phyloP scores from a whole-genome alignment of 2,113 vertebrate genomes.

The Phrynocephalus versicolor region DNA sequence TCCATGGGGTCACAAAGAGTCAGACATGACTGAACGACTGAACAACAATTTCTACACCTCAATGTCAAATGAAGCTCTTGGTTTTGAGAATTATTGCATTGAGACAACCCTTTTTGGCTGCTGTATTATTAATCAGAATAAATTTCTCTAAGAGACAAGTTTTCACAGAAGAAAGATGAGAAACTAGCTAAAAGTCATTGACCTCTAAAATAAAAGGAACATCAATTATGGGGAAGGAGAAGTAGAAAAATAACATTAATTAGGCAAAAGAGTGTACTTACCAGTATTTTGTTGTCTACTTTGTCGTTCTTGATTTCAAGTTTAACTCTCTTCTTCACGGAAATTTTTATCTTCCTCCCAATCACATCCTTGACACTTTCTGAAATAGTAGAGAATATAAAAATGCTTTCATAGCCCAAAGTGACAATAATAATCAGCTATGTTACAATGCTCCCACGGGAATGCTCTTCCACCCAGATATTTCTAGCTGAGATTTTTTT shows the following conservation, averaged over 20 bases:
- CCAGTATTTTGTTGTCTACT: conserved; percentile 95
- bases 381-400: conserved; percentile 67
- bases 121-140: not conserved
- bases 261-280: conserved; percentile 65
- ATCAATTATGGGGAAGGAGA: not conserved
- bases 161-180: accelerated
- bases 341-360: conserved; percentile 93
- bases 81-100: not conserved
- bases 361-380: conserved; percentile 91
- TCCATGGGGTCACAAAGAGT: too few species aligned
- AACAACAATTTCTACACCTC: not conserved
- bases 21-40: too few species aligned
- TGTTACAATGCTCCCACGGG: not conserved
- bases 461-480: not conserved
- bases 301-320: conserved; percentile 95
- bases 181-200: conserved; percentile 1
- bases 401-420: conserved; percentile 8
- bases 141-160: not conserved
- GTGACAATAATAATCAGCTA: not conserved
- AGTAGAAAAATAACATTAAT: not conserved
- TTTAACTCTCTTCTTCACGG: conserved; percentile 91
- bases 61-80: not conserved
- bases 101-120: not conserved
- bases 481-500: not conserved
- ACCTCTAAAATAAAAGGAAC: not conserved